A percentile compares a stretch with the other conserved stretches of the same genome.
phyloP scores from a whole-genome alignment of 2,113 vertebrate species.

The Corapipo altera region DNA sequence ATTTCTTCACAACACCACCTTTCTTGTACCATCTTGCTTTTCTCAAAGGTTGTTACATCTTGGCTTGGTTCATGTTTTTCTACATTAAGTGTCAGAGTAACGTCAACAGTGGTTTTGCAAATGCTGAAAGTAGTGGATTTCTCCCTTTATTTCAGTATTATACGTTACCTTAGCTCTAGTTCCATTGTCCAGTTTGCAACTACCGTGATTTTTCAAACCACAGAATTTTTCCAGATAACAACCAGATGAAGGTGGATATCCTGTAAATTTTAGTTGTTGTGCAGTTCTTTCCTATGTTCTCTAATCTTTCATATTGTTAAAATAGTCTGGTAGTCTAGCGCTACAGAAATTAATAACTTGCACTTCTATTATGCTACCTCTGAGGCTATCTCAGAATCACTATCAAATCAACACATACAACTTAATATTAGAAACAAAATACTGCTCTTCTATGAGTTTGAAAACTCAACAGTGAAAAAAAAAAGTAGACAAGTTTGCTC shows the following conservation, averaged over 20 bases:
- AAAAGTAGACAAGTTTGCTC: background rate
- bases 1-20: accelerated
- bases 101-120: background rate
- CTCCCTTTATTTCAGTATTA: background rate
- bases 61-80: background rate
- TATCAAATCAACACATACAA: background rate
- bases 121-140: background rate
- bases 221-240: background rate
- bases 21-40: background rate
- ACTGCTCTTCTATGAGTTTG: background rate
- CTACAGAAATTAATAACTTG: background rate
- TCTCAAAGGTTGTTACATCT: background rate
- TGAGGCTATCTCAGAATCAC: background rate
- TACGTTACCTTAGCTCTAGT: background rate
- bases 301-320: background rate
- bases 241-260: background rate
- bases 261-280: background rate
- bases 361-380: background rate
- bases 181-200: background rate
- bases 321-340: background rate
- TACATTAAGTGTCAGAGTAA: background rate
- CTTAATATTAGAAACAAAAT: background rate
- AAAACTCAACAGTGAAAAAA: background rate
- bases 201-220: background rate
- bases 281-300: background rate